phyloP scores from a whole-genome alignment of 2,888 invertebrate genomes.

The Lasioglossum lativentre region DNA sequence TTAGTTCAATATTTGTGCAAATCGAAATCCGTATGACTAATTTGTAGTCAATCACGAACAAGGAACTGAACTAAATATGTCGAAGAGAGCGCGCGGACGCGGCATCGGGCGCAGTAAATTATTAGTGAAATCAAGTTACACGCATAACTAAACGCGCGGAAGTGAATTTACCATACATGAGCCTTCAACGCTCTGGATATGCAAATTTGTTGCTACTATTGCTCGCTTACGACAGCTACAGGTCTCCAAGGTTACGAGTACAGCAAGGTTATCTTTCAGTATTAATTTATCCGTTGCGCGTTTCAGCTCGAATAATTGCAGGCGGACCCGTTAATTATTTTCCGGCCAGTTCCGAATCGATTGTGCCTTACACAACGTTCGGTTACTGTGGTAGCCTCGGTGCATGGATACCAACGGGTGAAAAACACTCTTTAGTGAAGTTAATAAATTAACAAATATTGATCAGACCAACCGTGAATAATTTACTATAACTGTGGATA shows the following conservation, averaged over 20 bases:
- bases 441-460: background rate
- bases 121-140: constrained; percentile 55
- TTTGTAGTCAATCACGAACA: constrained; percentile 44
- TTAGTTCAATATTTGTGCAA: background rate
- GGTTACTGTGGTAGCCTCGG: background rate
- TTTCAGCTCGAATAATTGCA: background rate
- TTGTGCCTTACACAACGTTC: background rate
- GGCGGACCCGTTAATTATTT: background rate
- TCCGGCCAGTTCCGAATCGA: background rate
- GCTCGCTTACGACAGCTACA: constrained; percentile 22
- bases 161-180: constrained; percentile 40
- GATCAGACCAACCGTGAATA: background rate
- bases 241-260: constrained; percentile 51
- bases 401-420: background rate
- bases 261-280: constrained; percentile 25
- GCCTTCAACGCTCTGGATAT: constrained; percentile 49
- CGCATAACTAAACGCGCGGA: constrained; percentile 45
- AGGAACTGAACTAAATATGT: constrained; percentile 27
- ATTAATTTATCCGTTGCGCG: background rate
- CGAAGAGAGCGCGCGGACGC: constrained; percentile 6
- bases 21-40: constrained; percentile 38
- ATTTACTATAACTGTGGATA: background rate
- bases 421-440: background rate
- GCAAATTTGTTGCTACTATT: constrained; percentile 47
- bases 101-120: constrained; percentile 49